These are phyloP conservation scores for Dromaius novaehollandiae DNA, from an alignment of 2,113 vertebrate species.

Conservation along the genomic window DNA sequence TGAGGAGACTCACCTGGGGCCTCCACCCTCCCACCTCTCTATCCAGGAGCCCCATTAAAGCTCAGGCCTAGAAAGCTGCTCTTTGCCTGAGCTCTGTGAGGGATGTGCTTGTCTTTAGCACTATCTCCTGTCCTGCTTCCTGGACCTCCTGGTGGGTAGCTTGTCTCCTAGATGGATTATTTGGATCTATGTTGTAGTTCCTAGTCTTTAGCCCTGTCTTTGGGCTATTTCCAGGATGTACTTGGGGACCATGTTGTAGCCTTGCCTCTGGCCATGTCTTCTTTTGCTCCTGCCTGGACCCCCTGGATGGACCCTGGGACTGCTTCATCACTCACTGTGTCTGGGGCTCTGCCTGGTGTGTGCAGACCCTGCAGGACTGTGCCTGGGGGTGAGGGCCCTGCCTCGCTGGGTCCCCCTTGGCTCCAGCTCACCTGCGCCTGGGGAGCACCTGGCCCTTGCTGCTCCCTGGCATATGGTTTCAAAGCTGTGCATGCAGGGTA, in stretches of 20 bases:
- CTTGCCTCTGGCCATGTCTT: no score
- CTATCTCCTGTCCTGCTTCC: neutral
- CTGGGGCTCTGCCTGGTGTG: neutral
- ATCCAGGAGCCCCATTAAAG: neutral
- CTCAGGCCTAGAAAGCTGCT: neutral
- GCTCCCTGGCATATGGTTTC: neutral
- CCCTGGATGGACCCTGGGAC: neutral
- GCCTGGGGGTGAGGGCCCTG: accelerated
- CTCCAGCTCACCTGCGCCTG: neutral
- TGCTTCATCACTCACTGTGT: neutral
- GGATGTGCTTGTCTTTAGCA: accelerated
- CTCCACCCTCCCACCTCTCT: accelerated
- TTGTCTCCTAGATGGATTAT: neutral
- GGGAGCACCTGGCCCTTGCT: neutral
- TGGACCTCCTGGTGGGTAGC: neutral
- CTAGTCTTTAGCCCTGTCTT: neutral
- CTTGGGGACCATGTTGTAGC: neutral
- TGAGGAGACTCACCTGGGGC: neutral
- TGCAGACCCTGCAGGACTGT: neutral
- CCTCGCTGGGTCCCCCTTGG: neutral
- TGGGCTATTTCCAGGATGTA: neutral
- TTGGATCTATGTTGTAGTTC: neutral
- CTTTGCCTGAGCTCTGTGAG: neutral
- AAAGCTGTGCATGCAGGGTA: neutral
- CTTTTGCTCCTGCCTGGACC: neutral